Percentiles rank a stretch among this genome's conserved stretches.
phyloP scores from a whole-genome alignment of 2,113 vertebrate species.

The Nycticorax nycticorax region DNA sequence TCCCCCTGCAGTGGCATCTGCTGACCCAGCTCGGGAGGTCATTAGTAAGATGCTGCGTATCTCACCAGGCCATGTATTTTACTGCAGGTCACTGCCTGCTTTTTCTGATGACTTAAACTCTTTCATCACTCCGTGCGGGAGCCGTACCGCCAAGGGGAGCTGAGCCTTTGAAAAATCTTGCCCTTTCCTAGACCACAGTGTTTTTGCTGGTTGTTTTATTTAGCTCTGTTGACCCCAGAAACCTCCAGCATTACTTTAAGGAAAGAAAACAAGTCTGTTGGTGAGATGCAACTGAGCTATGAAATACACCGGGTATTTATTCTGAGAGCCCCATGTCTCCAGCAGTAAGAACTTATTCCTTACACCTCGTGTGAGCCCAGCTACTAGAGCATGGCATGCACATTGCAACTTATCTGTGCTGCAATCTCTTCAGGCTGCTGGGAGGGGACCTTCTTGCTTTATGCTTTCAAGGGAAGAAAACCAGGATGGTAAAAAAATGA shows the following conservation, averaged over 20 bases:
- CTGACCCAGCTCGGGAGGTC: conserved; percentile 10
- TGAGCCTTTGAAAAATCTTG: background rate
- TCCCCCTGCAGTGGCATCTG: background rate
- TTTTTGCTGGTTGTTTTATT: conserved; percentile 30
- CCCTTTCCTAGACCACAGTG: background rate
- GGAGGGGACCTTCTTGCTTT: background rate
- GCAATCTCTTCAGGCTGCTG: background rate
- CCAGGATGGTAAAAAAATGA: background rate
- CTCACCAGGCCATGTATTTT: background rate
- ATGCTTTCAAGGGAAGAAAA: conserved; percentile 34
- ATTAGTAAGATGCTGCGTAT: background rate
- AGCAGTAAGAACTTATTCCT: background rate
- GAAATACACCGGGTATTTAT: background rate
- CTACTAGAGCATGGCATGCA: background rate
- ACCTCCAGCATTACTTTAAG: background rate
- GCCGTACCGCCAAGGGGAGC: accelerated
- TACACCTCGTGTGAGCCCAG: background rate
- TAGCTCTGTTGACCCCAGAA: conserved; percentile 25
- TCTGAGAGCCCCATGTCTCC: background rate
- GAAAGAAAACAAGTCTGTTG: background rate
- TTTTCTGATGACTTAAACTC: conserved; percentile 22
- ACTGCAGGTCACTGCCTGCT: conserved; percentile 24
- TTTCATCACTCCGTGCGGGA: background rate
- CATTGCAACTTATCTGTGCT: background rate
- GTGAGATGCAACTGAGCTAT: background rate